These are phyloP conservation scores for Orthosia gothica DNA, from an alignment of 2,888 invertebrate species.

Conservation along the genomic window DNA sequence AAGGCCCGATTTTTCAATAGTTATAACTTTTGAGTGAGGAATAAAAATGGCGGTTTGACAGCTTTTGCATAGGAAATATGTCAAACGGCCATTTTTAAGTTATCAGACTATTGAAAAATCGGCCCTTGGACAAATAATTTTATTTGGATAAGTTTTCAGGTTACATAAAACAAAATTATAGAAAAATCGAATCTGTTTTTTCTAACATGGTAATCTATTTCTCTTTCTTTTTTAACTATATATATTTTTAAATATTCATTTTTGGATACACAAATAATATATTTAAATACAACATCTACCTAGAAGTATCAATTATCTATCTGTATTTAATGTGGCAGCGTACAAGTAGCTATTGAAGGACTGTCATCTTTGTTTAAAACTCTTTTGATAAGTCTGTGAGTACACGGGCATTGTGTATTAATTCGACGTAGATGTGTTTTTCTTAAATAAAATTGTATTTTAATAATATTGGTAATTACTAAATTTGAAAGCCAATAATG, in stretches of 20 bases:
- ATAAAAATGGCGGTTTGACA: no score
- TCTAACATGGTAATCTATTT: no score
- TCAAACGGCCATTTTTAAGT: no score
- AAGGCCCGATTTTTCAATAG: no score
- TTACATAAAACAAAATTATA: no score
- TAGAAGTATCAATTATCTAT: not conserved
- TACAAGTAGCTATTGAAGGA: not conserved
- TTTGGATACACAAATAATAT: no score
- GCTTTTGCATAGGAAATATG: no score
- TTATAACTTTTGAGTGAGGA: no score
- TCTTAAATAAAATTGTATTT: slow-evolving; percentile 3
- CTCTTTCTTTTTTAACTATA: not conserved
- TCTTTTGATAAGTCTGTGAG: slow-evolving; percentile 1
- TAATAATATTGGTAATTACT: slow-evolving; percentile 8
- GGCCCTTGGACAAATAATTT: no score
- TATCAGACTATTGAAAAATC: no score
- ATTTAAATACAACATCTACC: not conserved
- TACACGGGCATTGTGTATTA: not conserved
- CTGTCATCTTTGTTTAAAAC: not conserved
- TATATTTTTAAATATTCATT: not conserved
- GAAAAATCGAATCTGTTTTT: no score
- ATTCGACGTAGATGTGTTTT: not conserved
- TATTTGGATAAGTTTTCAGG: no score
- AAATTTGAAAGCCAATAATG: slow-evolving; percentile 14
- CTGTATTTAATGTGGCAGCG: not conserved